Percentiles rank a stretch among this genome's conserved stretches.
Conservation (phyloP, 2,888 invertebrate genomes). For the Aromia moschata region DNA sequence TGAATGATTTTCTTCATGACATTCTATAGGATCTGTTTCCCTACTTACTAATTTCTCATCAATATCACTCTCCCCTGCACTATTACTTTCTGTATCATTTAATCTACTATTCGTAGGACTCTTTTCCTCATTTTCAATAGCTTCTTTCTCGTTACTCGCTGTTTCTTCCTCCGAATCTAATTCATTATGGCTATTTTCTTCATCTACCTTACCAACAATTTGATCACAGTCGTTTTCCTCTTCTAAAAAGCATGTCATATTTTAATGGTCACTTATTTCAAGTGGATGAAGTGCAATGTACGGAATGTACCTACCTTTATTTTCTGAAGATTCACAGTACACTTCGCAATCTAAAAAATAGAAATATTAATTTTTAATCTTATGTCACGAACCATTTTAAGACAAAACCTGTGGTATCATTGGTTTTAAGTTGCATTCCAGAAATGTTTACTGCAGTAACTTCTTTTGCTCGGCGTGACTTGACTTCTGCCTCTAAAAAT, state of each 20-base stretch:
- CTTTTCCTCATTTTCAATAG: conserved; percentile 11
- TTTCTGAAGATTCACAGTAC: conserved; percentile 7
- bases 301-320: conserved; percentile 6
- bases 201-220: conserved; percentile 24
- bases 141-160: neutral
- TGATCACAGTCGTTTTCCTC: conserved; percentile 14
- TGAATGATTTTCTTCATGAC: conserved; percentile 7
- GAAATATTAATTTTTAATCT: conserved; percentile 6
- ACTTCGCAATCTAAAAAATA: neutral
- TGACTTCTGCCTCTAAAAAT: conserved; percentile 18
- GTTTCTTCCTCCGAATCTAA: conserved; percentile 17
- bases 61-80: too few species aligned
- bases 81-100: neutral
- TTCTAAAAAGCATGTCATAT: conserved; percentile 12
- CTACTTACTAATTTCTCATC: neutral
- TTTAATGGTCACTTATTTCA: too few species aligned
- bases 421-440: neutral
- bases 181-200: conserved; percentile 19
- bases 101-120: neutral
- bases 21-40: neutral
- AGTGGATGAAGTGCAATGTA: too few species aligned
- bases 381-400: neutral
- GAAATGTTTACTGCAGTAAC: conserved; percentile 2
- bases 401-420: conserved; percentile 8
- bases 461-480: conserved; percentile 1